Evolutionary conservation across 1,140 invertebrate genomes (phyloP).

Genomic region (Drosophila subobscura): DNA sequence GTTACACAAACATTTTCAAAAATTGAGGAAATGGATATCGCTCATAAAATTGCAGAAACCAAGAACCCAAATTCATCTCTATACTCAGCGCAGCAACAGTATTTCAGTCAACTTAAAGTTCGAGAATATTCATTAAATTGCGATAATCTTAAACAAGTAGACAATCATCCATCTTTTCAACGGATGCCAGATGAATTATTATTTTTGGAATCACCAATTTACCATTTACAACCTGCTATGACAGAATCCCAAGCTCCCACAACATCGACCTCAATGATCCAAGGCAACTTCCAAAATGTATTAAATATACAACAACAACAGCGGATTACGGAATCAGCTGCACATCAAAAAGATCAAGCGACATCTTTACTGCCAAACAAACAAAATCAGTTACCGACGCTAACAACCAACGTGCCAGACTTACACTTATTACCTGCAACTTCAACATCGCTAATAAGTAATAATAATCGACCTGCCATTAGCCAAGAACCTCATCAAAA

Average conservation of each 20-base stretch:
- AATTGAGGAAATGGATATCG: not conserved
- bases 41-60: not conserved
- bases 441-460: slow-evolving; percentile 12
- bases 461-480: slow-evolving; percentile 23
- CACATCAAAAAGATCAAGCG: slow-evolving; percentile 24
- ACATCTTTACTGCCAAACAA: slow-evolving; percentile 22
- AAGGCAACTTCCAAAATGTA: slow-evolving; percentile 62
- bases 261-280: slow-evolving; percentile 51
- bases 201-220: not conserved
- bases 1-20: not conserved
- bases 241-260: slow-evolving; percentile 33
- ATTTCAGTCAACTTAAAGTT: slow-evolving; percentile 29
- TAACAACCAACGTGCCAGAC: not conserved
- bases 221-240: slow-evolving; percentile 2
- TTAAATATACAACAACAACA: slow-evolving; percentile 56
- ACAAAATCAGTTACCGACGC: slow-evolving; percentile 20
- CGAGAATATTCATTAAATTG: slow-evolving; percentile 7
- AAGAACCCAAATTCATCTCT: not conserved
- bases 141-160: slow-evolving; percentile 11
- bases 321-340: slow-evolving; percentile 82
- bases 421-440: slow-evolving; percentile 18
- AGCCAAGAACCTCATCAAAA: slow-evolving; percentile 68
- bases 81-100: slow-evolving; percentile 22
- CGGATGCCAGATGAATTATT: not conserved
- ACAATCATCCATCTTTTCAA: not conserved